Conservation (phyloP, 2,113 vertebrate genomes). For the Anarrhichthys ocellatus region DNA sequence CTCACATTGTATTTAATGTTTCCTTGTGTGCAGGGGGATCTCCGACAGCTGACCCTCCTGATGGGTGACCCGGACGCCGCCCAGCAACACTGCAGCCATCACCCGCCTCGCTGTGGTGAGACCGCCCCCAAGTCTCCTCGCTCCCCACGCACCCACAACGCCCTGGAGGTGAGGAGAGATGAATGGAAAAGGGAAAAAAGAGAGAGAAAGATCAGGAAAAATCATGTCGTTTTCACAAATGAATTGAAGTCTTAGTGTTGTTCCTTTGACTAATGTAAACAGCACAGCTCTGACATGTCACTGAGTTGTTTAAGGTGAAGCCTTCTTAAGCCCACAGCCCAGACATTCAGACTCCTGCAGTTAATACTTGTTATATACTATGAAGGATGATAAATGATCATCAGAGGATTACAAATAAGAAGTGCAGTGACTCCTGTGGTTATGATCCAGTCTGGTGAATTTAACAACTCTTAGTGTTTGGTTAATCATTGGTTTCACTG, state of each 20-base stretch:
- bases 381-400: conserved; percentile 35
- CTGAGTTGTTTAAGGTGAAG: conserved; percentile 38
- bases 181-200: not conserved
- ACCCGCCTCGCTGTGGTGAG: conserved; percentile 65
- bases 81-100: conserved; percentile 78
- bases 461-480: conserved; percentile 40
- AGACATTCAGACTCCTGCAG: conserved; percentile 61
- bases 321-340: conserved; percentile 6
- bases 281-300: conserved; percentile 1
- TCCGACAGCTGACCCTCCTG: conserved; percentile 86
- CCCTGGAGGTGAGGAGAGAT: conserved; percentile 69
- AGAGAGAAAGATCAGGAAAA: not conserved
- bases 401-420: conserved; percentile 35
- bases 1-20: not conserved
- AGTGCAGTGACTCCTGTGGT: conserved; percentile 44
- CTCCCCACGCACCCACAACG: conserved; percentile 27
- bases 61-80: conserved; percentile 86
- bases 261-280: conserved; percentile 5
- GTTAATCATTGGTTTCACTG: conserved; percentile 14
- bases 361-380: conserved; percentile 5
- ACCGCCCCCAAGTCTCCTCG: conserved; percentile 51
- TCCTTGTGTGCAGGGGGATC: conserved; percentile 80
- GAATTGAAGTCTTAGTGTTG: not conserved
- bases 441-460: conserved; percentile 52
- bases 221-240: not conserved